phyloP scores from a whole-genome alignment of 1,140 invertebrate species.

The Drosophila pallidifrons region DNA sequence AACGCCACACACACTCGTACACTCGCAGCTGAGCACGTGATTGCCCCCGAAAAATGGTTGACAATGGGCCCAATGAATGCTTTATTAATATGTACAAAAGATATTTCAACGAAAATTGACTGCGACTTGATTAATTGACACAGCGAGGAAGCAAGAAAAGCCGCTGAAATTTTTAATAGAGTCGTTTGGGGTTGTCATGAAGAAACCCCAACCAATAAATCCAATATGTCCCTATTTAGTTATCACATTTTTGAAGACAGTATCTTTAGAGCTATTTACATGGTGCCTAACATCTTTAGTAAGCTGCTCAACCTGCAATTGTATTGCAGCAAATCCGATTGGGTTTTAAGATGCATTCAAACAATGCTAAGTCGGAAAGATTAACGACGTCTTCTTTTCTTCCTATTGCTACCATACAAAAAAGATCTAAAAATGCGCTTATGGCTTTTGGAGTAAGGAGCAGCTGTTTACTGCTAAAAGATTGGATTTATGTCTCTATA shows the following conservation, averaged over 20 bases:
- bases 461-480: neutral
- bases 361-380: slow-evolving; percentile 15
- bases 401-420: neutral
- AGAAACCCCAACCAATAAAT: neutral
- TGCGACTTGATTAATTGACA: slow-evolving; percentile 56
- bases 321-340: slow-evolving; percentile 12
- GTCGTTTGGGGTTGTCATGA: neutral
- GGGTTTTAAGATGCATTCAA: slow-evolving; percentile 4
- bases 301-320: neutral
- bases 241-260: neutral
- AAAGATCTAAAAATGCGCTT: slow-evolving; percentile 48
- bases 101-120: slow-evolving; percentile 37
- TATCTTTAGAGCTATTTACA: neutral
- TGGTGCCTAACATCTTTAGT: slow-evolving; percentile 2
- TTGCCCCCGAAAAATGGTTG: slow-evolving; percentile 38
- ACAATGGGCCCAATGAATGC: slow-evolving; percentile 33
- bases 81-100: slow-evolving; percentile 59
- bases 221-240: neutral
- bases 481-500: neutral
- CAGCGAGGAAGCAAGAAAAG: slow-evolving; percentile 25
- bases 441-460: slow-evolving; percentile 39
- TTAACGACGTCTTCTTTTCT: neutral
- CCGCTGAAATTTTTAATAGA: neutral
- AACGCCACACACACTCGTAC: slow-evolving; percentile 19
- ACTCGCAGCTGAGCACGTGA: slow-evolving; percentile 44